Evolutionary conservation across 2,113 vertebrate species (phyloP).

Genomic region (Elgaria multicarinata): DNA sequence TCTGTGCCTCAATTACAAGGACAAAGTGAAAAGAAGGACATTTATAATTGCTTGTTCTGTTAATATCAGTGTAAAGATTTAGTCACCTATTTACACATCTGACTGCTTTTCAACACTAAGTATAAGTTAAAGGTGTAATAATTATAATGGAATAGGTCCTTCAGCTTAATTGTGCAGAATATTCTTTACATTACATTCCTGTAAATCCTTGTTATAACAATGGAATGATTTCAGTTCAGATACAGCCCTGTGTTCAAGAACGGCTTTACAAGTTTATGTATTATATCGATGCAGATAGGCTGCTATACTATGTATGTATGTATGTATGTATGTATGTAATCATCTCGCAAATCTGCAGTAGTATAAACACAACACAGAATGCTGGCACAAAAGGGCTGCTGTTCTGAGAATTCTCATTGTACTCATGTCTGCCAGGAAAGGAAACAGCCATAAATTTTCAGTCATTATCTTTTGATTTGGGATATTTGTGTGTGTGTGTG

Average conservation of each 20-base stretch:
- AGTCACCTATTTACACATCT: neutral
- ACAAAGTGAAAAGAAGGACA: slow-evolving; percentile 34
- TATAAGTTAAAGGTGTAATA: neutral
- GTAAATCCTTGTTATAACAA: slow-evolving; percentile 48
- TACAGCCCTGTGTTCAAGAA: slow-evolving; percentile 55
- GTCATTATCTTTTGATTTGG: slow-evolving; percentile 69
- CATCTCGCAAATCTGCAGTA: slow-evolving; percentile 62
- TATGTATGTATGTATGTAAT: slow-evolving; percentile 67
- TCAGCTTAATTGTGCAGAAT: neutral
- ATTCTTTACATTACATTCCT: slow-evolving; percentile 49
- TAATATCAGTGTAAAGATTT: neutral
- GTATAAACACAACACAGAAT: slow-evolving; percentile 66
- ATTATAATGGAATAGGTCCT: neutral
- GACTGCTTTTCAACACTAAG: neutral
- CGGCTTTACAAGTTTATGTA: slow-evolving; percentile 33
- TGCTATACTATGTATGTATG: slow-evolving; percentile 64
- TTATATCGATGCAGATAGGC: slow-evolving; percentile 59
- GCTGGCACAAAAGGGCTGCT: slow-evolving; percentile 61
- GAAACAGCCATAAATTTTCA: slow-evolving; percentile 69
- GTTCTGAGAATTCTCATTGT: slow-evolving; percentile 67
- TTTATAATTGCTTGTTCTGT: neutral
- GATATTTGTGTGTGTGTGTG: slow-evolving; percentile 45
- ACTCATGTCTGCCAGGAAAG: slow-evolving; percentile 55
- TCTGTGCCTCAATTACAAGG: neutral
- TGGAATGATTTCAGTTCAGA: slow-evolving; percentile 61